A percentile compares a stretch with the other conserved stretches of the same genome.
These are phyloP conservation scores for Apoda limacodes DNA, from an alignment of 2,888 invertebrate genomes.

Conservation along the genomic window DNA sequence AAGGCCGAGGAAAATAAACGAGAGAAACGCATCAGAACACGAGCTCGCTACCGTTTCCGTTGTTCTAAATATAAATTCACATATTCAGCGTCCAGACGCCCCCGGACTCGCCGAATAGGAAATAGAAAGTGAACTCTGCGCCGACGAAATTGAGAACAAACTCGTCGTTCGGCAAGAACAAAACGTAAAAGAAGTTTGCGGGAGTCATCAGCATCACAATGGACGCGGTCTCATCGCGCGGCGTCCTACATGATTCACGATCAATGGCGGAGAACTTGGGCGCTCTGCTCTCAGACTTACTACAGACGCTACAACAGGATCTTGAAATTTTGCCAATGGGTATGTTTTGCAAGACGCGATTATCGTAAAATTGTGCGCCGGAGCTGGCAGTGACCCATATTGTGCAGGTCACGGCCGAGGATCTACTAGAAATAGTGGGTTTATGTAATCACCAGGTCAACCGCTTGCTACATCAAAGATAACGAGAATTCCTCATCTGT, in stretches of 20 bases:
- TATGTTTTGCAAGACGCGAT: conserved; percentile 52
- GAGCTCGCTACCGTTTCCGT: conserved; percentile 44
- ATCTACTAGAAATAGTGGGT: conserved; percentile 33
- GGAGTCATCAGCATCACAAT: conserved; percentile 36
- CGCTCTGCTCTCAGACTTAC: conserved; percentile 52
- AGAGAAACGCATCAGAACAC: conserved; percentile 29
- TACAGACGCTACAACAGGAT: conserved; percentile 54
- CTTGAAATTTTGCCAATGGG: conserved; percentile 66
- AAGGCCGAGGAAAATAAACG: conserved; percentile 50
- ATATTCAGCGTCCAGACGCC: conserved; percentile 32
- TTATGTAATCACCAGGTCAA: conserved; percentile 21
- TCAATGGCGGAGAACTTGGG: conserved; percentile 17
- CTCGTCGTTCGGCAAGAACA: conserved; percentile 18
- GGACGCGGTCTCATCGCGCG: conserved; percentile 25
- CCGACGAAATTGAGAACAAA: conserved; percentile 25
- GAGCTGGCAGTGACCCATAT: conserved; percentile 59
- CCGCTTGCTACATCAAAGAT: conserved; percentile 18
- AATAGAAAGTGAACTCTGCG: conserved; percentile 34
- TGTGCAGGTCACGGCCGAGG: conserved; percentile 49
- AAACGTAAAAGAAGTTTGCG: conserved; percentile 30
- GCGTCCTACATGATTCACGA: conserved; percentile 39
- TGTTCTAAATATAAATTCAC: conserved; percentile 57
- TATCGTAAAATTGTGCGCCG: conserved; percentile 56
- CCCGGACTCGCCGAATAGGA: conserved; percentile 20
- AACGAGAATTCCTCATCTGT: conserved; percentile 23